Evolutionary conservation across 35 echinoderm and acorn worm species (phyloP).

Genomic region (Apostichopus californicus): DNA sequence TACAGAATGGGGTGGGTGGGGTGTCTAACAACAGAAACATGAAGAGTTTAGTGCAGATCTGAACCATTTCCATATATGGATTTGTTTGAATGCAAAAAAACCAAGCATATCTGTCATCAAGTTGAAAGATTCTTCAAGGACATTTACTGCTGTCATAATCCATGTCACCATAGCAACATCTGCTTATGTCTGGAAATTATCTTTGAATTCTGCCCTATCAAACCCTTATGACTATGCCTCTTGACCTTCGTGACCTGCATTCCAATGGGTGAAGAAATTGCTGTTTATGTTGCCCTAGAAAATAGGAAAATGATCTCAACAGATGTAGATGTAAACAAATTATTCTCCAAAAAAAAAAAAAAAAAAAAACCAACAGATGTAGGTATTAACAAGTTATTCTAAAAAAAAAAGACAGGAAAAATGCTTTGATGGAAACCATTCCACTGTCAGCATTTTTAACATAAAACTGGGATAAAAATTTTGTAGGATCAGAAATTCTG

Average conservation of each 20-base stretch:
- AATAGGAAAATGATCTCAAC: not conserved
- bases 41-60: too few relatives aligned
- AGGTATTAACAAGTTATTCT: too few relatives aligned
- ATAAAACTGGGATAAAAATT: too few relatives aligned
- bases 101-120: not conserved
- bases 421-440: too few relatives aligned
- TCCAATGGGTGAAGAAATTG: not conserved
- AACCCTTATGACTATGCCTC: not conserved
- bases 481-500: too few relatives aligned
- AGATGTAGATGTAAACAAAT: slow-evolving; percentile 25
- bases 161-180: slow-evolving; percentile 6
- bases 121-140: not conserved
- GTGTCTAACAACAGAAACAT: too few relatives aligned
- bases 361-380: too few relatives aligned
- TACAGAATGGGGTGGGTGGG: too few relatives aligned
- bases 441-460: too few relatives aligned
- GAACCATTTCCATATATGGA: too few relatives aligned
- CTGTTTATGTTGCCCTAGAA: slow-evolving; percentile 1
- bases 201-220: not conserved
- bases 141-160: not conserved
- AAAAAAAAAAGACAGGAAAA: too few relatives aligned
- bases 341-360: not conserved
- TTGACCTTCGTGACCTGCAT: not conserved
- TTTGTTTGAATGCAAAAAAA: too few relatives aligned
- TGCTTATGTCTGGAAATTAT: not conserved